Conservation (phyloP, 1,140 invertebrate species). For the Zaprionus tsacasi region DNA sequence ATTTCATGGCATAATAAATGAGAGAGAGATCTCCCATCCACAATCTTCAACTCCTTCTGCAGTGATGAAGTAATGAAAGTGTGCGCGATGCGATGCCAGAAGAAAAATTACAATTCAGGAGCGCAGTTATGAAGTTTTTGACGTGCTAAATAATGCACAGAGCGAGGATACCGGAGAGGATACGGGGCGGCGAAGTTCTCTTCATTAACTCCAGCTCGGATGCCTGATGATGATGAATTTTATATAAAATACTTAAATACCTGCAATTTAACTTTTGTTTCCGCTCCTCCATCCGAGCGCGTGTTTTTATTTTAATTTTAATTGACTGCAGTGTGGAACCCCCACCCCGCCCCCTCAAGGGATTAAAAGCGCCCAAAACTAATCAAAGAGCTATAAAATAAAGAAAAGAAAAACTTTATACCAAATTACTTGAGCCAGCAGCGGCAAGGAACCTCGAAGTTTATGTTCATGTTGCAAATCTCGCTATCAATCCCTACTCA, state of each 20-base stretch:
- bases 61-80: conserved; percentile 80
- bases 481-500: background rate
- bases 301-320: conserved; percentile 73
- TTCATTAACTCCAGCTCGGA: conserved; percentile 67
- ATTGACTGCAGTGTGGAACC: conserved; percentile 56
- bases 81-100: conserved; percentile 53
- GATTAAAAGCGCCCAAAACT: conserved; percentile 62
- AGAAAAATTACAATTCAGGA: conserved; percentile 82
- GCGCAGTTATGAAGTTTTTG: conserved; percentile 77
- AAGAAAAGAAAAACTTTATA: conserved; percentile 44
- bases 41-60: background rate
- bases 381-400: conserved; percentile 82
- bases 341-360: conserved; percentile 6
- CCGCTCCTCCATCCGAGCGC: conserved; percentile 28
- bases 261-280: conserved; percentile 81
- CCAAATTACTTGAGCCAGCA: conserved; percentile 7
- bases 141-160: conserved; percentile 79
- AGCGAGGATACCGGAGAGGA: conserved; percentile 40
- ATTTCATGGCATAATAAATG: conserved; percentile 82
- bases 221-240: conserved; percentile 77
- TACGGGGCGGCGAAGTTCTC: conserved; percentile 11
- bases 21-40: conserved; percentile 10
- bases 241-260: conserved; percentile 83
- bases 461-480: background rate
- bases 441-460: background rate